phyloP scores from a whole-genome alignment of 2,888 invertebrate species.

The Acheta domesticus region DNA sequence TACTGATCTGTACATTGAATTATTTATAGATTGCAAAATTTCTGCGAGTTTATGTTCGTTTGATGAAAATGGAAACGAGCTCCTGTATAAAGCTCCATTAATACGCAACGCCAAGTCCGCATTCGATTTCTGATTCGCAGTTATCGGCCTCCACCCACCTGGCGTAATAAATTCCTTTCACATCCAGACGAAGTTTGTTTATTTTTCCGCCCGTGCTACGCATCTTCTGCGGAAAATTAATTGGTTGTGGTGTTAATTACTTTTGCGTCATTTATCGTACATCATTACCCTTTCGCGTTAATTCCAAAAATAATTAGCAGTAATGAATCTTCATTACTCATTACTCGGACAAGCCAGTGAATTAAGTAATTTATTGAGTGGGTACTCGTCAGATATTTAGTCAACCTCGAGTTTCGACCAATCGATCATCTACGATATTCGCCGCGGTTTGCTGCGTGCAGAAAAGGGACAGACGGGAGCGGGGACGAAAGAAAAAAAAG shows the following conservation, averaged over 20 bases:
- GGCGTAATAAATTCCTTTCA: background rate
- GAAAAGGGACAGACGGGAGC: background rate
- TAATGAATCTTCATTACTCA: slow-evolving; percentile 18
- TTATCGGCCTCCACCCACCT: background rate
- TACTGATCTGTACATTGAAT: too few relatives aligned
- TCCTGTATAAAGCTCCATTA: too few relatives aligned
- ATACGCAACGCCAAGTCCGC: too few relatives aligned
- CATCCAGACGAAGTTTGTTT: background rate
- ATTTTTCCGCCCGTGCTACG: background rate
- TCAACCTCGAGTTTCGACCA: slow-evolving; percentile 6
- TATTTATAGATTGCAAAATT: too few relatives aligned
- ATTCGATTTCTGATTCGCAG: too few relatives aligned
- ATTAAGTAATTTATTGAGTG: slow-evolving; percentile 18
- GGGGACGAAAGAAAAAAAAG: background rate
- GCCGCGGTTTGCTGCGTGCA: background rate
- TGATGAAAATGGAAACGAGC: too few relatives aligned
- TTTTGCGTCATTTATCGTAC: slow-evolving; percentile 18
- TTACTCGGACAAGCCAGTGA: slow-evolving; percentile 7
- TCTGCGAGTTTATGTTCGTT: too few relatives aligned
- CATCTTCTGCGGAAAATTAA: slow-evolving; percentile 1
- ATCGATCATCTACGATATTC: background rate
- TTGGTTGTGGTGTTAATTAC: slow-evolving; percentile 1
- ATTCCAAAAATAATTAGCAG: slow-evolving; percentile 8
- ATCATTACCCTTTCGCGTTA: slow-evolving; percentile 18
- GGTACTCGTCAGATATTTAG: background rate